Base-by-base conservation (phyloP, 2,888 invertebrate species). In the Neocrepidodera transversa region DNA sequence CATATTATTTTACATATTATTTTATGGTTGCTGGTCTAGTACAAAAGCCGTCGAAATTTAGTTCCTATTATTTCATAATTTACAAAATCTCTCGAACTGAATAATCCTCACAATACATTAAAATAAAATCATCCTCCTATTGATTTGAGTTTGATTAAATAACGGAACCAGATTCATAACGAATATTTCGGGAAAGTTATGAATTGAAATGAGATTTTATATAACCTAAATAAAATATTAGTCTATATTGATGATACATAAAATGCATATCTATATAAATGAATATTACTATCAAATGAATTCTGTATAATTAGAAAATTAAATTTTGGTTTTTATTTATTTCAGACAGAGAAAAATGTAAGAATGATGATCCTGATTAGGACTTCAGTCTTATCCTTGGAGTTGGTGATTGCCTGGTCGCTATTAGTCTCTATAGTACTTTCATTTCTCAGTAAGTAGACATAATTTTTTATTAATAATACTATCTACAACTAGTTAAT, bases 321-420 rank as follows among this genome's bases (percentile, higher is more conserved):
- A n/a, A n/a, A n/a, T n/a, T n/a, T n/a, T n/a, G n/a, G n/a, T 40
- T 20, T 20, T 57, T 38, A 14, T 55, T 54, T 53, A 50, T 65
- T 65, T 32, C 65, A 65, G 65, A 35, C n/a, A 45, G 20, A 50
- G 56, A 54, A 65, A 65, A 57, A 60, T 63, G 62, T 65, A 56
- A 59, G 57, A 49, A 65, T 53, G 62, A 65, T 65, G 64, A 60
- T 60, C 49, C 54, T 40, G 43, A 47, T 54, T 58, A 58, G 45
- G 58, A 51, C 54, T 32, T 45, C 38, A 53, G 54, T 48, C 43
- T 45, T 55, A 57, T 43, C 38, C 48, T 43, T 47, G 30, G 48
- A 59, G 23, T 48, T 59, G 49, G 58, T 53, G 18, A 36, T 57
- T 51, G 58, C 58, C 16, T 54, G 54, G 35, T 30, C 57, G 38